Conservation (phyloP, 2,113 vertebrate species). For the Hypanus sabinus region DNA sequence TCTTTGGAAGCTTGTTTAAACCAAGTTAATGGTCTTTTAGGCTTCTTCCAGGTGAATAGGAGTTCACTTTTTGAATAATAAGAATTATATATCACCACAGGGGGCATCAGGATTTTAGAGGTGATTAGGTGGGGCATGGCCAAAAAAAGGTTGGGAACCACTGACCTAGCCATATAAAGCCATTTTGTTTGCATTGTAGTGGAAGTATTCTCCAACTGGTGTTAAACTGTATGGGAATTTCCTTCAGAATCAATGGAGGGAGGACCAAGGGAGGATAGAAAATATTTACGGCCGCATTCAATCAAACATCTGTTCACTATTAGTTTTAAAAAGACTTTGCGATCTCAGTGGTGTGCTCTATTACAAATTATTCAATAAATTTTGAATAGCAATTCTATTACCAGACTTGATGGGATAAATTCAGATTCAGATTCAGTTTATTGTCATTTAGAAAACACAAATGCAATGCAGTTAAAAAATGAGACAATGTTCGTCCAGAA, state of each 20-base stretch:
- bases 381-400: background rate
- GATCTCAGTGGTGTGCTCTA: background rate
- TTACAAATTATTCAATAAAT: slow-evolving; percentile 21
- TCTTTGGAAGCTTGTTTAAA: too few species aligned
- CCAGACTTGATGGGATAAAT: background rate
- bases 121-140: too few species aligned
- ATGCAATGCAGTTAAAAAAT: too few species aligned
- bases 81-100: too few species aligned
- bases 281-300: background rate
- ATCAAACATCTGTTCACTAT: background rate
- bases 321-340: background rate
- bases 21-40: too few species aligned
- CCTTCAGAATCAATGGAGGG: background rate
- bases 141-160: too few species aligned
- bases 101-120: too few species aligned
- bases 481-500: too few species aligned
- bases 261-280: background rate
- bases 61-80: too few species aligned
- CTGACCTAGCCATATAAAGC: background rate
- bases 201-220: background rate
- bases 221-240: background rate
- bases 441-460: too few species aligned
- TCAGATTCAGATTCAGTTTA: too few species aligned
- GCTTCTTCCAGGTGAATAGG: too few species aligned
- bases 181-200: background rate